Evolutionary conservation across 2,888 invertebrate species (phyloP).

Genomic region (Tryphoninae sp.): DNA sequence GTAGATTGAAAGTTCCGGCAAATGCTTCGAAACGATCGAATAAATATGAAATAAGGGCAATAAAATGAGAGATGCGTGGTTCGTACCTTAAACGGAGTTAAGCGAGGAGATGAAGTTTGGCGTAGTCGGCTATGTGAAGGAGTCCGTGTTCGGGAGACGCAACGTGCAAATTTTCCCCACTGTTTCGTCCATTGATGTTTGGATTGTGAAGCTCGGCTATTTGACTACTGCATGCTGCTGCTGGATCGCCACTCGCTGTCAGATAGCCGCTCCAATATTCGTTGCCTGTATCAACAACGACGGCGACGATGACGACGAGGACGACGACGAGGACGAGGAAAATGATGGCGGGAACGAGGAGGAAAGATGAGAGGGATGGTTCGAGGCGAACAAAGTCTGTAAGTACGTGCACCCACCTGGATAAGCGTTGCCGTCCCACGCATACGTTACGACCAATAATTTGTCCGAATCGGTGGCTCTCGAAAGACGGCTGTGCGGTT

Average conservation of each 20-base stretch:
- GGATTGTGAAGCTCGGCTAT: constrained; percentile 85
- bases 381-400: too few relatives aligned
- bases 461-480: constrained; percentile 77
- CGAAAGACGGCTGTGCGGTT: constrained; percentile 77
- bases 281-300: constrained; percentile 82
- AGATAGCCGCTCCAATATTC: constrained; percentile 86
- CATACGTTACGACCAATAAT: constrained; percentile 86
- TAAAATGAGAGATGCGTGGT: background rate
- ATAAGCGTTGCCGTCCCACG: constrained; percentile 88
- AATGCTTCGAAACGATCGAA: background rate
- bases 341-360: background rate
- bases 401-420: constrained; percentile 79
- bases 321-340: background rate
- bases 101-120: constrained; percentile 77
- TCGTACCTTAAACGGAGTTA: constrained; percentile 70
- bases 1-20: too few relatives aligned
- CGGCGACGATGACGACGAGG: background rate
- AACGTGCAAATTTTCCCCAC: constrained; percentile 83
- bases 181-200: constrained; percentile 83
- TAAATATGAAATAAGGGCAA: background rate
- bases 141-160: constrained; percentile 80
- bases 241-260: constrained; percentile 84
- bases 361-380: background rate
- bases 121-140: constrained; percentile 78
- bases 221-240: constrained; percentile 85